Evolutionary conservation across 2,888 invertebrate genomes (phyloP).

Genomic region (Agriotes lineatus): DNA sequence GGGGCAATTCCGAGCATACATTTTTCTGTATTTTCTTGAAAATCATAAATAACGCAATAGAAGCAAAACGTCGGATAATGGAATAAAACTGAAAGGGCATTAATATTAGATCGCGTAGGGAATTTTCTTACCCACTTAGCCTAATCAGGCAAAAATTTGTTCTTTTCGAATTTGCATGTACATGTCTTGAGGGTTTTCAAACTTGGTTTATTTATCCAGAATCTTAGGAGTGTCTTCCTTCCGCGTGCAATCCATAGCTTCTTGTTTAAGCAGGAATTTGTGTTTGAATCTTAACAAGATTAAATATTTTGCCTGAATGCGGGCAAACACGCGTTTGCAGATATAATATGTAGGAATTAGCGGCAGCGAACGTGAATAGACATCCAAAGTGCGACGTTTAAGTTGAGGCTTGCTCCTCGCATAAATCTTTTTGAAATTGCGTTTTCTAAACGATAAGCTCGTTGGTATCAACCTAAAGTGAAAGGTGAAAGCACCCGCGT

Average conservation of each 20-base stretch:
- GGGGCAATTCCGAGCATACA: neutral
- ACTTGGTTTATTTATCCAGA: too few species aligned
- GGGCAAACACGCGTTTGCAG: too few species aligned
- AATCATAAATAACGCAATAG: neutral
- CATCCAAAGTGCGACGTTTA: neutral
- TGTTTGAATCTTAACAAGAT: neutral
- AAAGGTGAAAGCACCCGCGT: conserved; percentile 12
- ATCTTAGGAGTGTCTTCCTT: too few species aligned
- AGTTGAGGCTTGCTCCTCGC: conserved; percentile 10
- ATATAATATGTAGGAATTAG: neutral
- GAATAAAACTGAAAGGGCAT: neutral
- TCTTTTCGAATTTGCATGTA: too few species aligned
- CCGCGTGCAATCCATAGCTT: too few species aligned
- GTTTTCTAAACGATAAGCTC: conserved; percentile 16
- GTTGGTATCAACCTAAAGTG: conserved; percentile 5
- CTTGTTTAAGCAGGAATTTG: neutral
- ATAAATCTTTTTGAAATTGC: conserved; percentile 9
- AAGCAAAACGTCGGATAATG: neutral
- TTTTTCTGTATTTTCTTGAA: neutral
- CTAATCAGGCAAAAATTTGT: too few species aligned
- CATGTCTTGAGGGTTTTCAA: too few species aligned
- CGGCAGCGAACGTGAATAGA: neutral
- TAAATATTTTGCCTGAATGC: conserved; percentile 1
- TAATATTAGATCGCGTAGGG: too few species aligned
- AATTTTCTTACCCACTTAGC: too few species aligned